Conservation (phyloP, 2,888 invertebrate genomes). For the Sthenelais limicola region DNA sequence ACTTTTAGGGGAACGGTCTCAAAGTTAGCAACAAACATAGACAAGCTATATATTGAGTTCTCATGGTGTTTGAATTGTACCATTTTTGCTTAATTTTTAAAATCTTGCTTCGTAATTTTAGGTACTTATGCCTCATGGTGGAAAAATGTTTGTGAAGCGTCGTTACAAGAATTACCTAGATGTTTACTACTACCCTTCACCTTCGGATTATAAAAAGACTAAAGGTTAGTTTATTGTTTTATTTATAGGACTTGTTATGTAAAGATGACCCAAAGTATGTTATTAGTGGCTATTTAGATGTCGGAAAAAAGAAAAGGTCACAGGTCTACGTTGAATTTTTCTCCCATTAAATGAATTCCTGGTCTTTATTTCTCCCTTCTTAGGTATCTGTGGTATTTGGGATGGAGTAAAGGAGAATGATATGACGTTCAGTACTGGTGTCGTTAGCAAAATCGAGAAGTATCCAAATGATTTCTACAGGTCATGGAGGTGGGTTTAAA, state of each 20-base stretch:
- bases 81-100: too few species aligned
- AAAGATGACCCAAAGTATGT: too few species aligned
- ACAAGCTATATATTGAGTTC: too few species aligned
- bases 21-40: too few species aligned
- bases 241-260: neutral
- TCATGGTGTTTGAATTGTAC: too few species aligned
- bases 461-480: slow-evolving; percentile 20
- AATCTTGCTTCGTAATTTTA: too few species aligned
- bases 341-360: neutral
- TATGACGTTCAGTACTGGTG: neutral
- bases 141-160: slow-evolving; percentile 11
- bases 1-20: too few species aligned
- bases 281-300: neutral
- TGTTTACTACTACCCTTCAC: slow-evolving; percentile 9
- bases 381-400: slow-evolving; percentile 19
- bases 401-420: slow-evolving; percentile 12
- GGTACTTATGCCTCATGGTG: slow-evolving; percentile 13
- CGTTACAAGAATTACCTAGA: slow-evolving; percentile 22
- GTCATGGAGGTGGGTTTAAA: slow-evolving; percentile 5
- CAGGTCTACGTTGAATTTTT: neutral
- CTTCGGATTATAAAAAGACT: slow-evolving; percentile 7
- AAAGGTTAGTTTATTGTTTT: neutral
- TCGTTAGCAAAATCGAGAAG: neutral
- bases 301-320: neutral
- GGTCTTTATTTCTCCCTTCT: neutral